Conservation (phyloP, 1,140 invertebrate genomes). For the Rhopalosiphum padi region DNA sequence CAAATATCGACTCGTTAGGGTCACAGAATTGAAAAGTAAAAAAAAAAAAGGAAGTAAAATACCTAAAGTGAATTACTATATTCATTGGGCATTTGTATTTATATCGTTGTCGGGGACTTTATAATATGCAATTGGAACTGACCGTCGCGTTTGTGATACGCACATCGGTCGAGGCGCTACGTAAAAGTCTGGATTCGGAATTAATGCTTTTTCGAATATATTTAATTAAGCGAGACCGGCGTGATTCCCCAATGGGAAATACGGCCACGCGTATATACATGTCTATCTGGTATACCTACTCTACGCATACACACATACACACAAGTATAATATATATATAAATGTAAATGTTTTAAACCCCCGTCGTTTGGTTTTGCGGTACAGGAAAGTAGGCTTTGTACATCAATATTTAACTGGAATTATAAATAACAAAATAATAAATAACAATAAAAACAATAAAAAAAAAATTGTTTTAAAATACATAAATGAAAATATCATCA, state of each 20-base stretch:
- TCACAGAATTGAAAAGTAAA: neutral
- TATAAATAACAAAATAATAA: slow-evolving; percentile 25
- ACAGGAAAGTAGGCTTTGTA: neutral
- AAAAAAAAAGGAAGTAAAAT: neutral
- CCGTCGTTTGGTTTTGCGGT: neutral
- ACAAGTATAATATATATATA: neutral
- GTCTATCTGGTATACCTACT: neutral
- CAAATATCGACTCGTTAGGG: slow-evolving; percentile 6
- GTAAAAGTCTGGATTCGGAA: slow-evolving; percentile 30
- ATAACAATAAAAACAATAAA: neutral
- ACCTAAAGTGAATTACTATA: neutral
- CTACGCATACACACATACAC: neutral
- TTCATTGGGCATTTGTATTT: neutral
- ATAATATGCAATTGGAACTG: neutral
- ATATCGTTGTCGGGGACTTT: neutral
- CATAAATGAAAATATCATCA: neutral
- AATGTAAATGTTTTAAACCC: slow-evolving; percentile 36
- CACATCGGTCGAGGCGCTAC: neutral
- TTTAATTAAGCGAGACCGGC: slow-evolving; percentile 50
- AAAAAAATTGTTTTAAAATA: neutral
- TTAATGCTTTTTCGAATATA: slow-evolving; percentile 46
- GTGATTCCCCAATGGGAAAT: slow-evolving; percentile 41
- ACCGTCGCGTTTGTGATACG: neutral
- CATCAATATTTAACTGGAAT: slow-evolving; percentile 43
- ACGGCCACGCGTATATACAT: neutral